Base-by-base conservation (phyloP, 2,797 vertebrate species). In the Intellagama lesueurii region DNA sequence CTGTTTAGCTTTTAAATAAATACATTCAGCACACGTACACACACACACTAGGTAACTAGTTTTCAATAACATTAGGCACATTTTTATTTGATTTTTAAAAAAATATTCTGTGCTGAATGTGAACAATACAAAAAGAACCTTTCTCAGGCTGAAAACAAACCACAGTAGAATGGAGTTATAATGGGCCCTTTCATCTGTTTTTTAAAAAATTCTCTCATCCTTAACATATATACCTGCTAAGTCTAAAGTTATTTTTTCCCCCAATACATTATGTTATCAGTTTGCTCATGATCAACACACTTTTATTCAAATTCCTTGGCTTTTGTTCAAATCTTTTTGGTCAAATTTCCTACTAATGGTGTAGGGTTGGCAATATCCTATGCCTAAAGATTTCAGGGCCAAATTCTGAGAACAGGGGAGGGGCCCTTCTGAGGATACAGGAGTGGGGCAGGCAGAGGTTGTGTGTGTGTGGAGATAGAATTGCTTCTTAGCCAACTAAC, bases 1-100 rank as follows among this genome's bases (percentile, higher is more conserved):
- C 72, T 9, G 60, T 17, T 68, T 56, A 52, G 78, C 70, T 89
- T 86, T 69, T 81, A 81, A 89, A 79, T 70, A 85, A 89, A 86
- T 26, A 77, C 72, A 60, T 56, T 47, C n/a, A 68, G 49, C 78
- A 68, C 49, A 28, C 30, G 22, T 49, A 30, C 32, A 75, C 52
- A 85, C 44, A 87, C 69, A 47, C 35, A 81, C 81, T n/a, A 87
- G 35, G n/a, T 24, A 70, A 47, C 73, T 73, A 22, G 19, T 64
- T 64, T 30, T 75, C n/a, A 35, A 47, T 47, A 47, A 52, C 22
- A 26, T 24, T 70, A 22, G 22, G 32, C 35, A 68, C 26, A 78
- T 52, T 32, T 77, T 69, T 22, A 22, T 78, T 35, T 19, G n/a
- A 17, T 72, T 14, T 40, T 80, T 72, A 79, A 28, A 56, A 11